Conservation (phyloP, 2,888 invertebrate species). For the Patella caerulea region DNA sequence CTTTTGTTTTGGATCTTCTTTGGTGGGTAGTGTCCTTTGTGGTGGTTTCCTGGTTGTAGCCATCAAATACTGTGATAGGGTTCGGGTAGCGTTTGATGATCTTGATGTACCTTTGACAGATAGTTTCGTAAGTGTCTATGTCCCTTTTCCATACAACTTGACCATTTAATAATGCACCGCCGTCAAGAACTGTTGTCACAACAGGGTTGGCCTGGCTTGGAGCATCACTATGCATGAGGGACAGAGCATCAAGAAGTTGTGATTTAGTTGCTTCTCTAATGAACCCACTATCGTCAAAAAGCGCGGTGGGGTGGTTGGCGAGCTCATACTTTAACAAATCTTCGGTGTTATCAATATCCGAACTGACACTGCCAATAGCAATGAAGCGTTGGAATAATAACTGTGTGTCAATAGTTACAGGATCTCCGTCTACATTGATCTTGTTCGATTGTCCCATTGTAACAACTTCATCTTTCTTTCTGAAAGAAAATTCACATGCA, state of each 20-base stretch:
- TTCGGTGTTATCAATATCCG: conserved; percentile 8
- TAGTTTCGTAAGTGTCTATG: conserved; percentile 20
- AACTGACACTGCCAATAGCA: background rate
- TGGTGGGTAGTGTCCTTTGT: conserved; percentile 36
- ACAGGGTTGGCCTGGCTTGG: background rate
- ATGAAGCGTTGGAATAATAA: conserved; percentile 35
- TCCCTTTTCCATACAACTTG: conserved; percentile 22
- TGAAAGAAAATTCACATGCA: too few relatives aligned
- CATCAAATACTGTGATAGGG: conserved; percentile 39
- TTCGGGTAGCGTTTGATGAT: conserved; percentile 19
- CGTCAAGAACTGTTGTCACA: conserved; percentile 25
- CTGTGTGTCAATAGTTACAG: conserved; percentile 31
- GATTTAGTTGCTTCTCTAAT: conserved; percentile 30
- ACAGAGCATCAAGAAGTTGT: conserved; percentile 31
- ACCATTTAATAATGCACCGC: conserved; percentile 32
- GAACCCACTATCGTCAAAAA: conserved; percentile 32
- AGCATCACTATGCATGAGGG: background rate
- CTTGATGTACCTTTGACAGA: conserved; percentile 17
- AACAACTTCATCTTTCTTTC: too few relatives aligned
- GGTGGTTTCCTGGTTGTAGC: conserved; percentile 28
- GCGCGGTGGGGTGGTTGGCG: conserved; percentile 26
- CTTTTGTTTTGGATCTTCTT: conserved; percentile 22
- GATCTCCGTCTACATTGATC: conserved; percentile 20
- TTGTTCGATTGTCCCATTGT: too few relatives aligned
- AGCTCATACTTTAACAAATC: conserved; percentile 29